Base-by-base conservation (phyloP, 92 coral and sea anemone genomes). In the Ricordea florida region DNA sequence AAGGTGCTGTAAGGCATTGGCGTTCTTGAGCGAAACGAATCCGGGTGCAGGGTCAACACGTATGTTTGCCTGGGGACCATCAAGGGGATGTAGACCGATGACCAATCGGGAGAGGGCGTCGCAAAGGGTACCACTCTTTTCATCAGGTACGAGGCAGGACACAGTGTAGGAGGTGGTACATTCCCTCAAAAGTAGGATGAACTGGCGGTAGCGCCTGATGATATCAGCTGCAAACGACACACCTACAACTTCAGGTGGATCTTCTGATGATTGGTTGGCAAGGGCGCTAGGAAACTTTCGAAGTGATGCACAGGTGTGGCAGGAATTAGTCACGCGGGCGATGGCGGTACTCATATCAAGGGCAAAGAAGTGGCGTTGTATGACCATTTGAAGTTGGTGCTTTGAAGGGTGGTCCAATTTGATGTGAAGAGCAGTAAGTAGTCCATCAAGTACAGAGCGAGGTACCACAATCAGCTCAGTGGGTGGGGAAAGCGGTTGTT, bases 1-100 rank as follows among this genome's bases (percentile, higher is more conserved):
- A 46, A 83, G 72, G 72, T 83, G 79, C 18, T 45, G 41, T 17
- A 58, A 23, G 2, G 62, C 80, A 42, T 43, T 59, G 51, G 38
- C 18, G 58, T 45, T 68, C 58, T 10, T 50, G 1, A 48, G 57
- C 21, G 58, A 68, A 16, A 72, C 56, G 22, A 78, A 69, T 50
- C 76, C 77, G 3, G 86, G 86, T n/a, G 78, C 72, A 24, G 66
- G 81, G 49, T 79, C 86, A 41, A 85, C 86, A 28, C 76, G 65
- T 18, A 79, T 45, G 16, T 62, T 66, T n/a, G 76, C 82, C 7
- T 38, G 61, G 13, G 76, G 81, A 33, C 85, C 85, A 53, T 78
- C 61, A 4, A 62, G 48, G 37, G 69, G 86, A 47, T 64, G 85
- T n/a, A 78, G 42, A 0, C 50, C 74, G n/a, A 60, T 26, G 66